These are phyloP conservation scores for Tachina lurida DNA, from an alignment of 2,888 invertebrate species.

Conservation along the genomic window DNA sequence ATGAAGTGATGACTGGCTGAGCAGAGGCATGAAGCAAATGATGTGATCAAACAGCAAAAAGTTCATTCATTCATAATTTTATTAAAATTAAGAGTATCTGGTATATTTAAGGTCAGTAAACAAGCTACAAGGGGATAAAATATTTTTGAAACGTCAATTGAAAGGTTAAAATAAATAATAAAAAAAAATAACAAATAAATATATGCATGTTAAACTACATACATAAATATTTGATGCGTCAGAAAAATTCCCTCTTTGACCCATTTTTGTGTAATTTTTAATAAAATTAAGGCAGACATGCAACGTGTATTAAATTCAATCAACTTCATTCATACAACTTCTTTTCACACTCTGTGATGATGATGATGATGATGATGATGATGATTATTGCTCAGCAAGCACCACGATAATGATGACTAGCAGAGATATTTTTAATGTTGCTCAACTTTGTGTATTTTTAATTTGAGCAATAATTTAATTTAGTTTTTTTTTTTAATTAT, in stretches of 20 bases:
- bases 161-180: conserved; percentile 62
- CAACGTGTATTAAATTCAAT: conserved; percentile 51
- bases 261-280: conserved; percentile 5
- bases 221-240: conserved; percentile 49
- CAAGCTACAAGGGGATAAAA: conserved; percentile 34
- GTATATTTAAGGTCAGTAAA: conserved; percentile 58
- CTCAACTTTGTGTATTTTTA: conserved; percentile 30
- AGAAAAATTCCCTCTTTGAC: conserved; percentile 32
- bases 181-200: conserved; percentile 2
- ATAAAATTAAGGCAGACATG: conserved; percentile 45
- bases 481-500: conserved; percentile 45
- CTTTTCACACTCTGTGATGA: conserved; percentile 9
- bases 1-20: background rate
- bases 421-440: background rate
- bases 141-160: conserved; percentile 67
- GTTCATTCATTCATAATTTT: conserved; percentile 53
- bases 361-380: background rate
- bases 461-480: conserved; percentile 55
- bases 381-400: too few species aligned
- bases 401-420: conserved; percentile 15
- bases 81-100: conserved; percentile 29
- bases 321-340: conserved; percentile 1
- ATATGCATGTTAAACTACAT: conserved; percentile 4
- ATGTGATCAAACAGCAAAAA: conserved; percentile 32
- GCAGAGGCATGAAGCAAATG: background rate